Evolutionary conservation across 1,140 invertebrate genomes (phyloP).

Genomic region (Drosophila prosaltans): DNA sequence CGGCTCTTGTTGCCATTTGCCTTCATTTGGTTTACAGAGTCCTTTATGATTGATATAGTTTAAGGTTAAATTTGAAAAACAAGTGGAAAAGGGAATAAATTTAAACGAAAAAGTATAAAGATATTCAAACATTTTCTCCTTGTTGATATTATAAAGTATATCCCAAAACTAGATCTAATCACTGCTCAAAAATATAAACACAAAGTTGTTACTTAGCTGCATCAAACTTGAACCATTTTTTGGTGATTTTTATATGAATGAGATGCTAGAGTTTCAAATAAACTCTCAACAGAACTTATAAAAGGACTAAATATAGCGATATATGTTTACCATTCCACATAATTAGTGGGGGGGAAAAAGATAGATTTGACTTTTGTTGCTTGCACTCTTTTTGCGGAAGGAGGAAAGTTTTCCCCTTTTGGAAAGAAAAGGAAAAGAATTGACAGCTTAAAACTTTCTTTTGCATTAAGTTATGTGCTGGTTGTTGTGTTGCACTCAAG

Average conservation of each 20-base stretch:
- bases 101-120: background rate
- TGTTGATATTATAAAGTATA: too few species aligned
- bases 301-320: background rate
- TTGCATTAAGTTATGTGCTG: constrained; percentile 21
- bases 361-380: constrained; percentile 7
- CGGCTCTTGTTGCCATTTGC: constrained; percentile 8
- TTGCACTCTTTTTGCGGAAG: background rate
- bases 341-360: background rate
- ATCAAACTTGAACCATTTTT: too few species aligned
- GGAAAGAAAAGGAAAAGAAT: background rate
- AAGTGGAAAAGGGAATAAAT: background rate
- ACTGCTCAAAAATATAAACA: too few species aligned
- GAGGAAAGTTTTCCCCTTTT: background rate
- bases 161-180: too few species aligned
- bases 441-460: constrained; percentile 19
- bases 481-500: constrained; percentile 39
- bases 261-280: too few species aligned
- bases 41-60: constrained; percentile 4
- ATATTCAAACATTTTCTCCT: background rate
- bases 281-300: background rate
- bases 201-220: too few species aligned
- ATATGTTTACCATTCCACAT: background rate
- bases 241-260: too few species aligned
- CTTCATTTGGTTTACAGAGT: constrained; percentile 1
- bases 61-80: background rate